Conservation (phyloP, 2,797 vertebrate species). For the Cynopterus sphinx region DNA sequence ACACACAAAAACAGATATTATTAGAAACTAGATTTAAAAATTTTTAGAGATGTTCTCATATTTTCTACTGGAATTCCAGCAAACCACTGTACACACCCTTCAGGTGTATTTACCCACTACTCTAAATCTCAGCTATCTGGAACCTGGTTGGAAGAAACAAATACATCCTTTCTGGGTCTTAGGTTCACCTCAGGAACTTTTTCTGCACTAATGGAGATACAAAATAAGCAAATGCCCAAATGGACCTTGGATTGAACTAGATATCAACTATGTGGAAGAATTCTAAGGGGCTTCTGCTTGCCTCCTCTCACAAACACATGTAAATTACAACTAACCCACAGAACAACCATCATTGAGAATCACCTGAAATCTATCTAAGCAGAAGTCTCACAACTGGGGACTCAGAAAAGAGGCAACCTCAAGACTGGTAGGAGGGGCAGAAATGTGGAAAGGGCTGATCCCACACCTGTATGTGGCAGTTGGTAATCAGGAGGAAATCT, state of each 20-base stretch:
- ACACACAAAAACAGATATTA: background rate
- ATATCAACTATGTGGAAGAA: background rate
- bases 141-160: background rate
- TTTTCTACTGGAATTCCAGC: background rate
- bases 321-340: too few relatives aligned
- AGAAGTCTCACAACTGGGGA: too few relatives aligned
- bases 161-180: background rate
- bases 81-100: background rate
- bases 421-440: too few relatives aligned
- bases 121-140: background rate
- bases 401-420: too few relatives aligned
- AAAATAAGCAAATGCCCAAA: background rate
- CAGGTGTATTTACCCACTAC: background rate
- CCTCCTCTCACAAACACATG: too few relatives aligned
- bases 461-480: too few relatives aligned
- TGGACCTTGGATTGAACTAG: background rate
- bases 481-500: too few relatives aligned
- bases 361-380: too few relatives aligned
- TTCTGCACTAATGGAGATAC: background rate
- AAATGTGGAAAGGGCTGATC: too few relatives aligned
- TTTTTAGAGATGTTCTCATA: background rate
- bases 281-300: background rate
- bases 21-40: background rate
- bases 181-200: background rate
- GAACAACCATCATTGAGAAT: too few relatives aligned